A percentile compares a stretch with the other conserved stretches of the same genome.
Evolutionary conservation across 2,797 vertebrate species (phyloP).

Genomic region (Protonibea diacanthus): DNA sequence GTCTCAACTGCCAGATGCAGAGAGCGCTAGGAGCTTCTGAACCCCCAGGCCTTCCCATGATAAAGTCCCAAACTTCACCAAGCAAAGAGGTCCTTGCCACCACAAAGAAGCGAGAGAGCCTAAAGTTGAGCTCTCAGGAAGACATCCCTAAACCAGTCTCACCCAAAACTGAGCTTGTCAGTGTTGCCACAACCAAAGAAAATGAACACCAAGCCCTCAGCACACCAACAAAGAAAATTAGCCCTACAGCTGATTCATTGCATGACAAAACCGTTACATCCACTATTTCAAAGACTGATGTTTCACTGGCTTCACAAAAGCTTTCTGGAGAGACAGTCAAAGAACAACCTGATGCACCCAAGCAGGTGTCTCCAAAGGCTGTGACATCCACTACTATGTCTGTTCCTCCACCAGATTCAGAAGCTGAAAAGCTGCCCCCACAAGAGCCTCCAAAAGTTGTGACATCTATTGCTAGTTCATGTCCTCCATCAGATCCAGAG

Average conservation of each 20-base stretch:
- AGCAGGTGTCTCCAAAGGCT: constrained; percentile 65
- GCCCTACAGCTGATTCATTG: constrained; percentile 38
- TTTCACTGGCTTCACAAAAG: constrained; percentile 49
- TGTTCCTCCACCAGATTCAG: constrained; percentile 16
- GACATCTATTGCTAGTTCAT: constrained; percentile 24
- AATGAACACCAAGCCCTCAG: constrained; percentile 13
- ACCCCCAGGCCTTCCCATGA: constrained; percentile 81
- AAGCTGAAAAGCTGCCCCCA: constrained; percentile 27
- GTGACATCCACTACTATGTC: constrained; percentile 25
- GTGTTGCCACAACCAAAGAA: constrained; percentile 45
- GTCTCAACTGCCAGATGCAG: constrained; percentile 97
- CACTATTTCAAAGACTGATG: constrained; percentile 49
- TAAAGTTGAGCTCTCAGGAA: constrained; percentile 42
- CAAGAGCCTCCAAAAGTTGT: constrained; percentile 67
- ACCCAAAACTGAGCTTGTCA: constrained; percentile 29
- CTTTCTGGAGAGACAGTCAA: constrained; percentile 39
- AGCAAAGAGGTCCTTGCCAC: constrained; percentile 70
- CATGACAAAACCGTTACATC: constrained; percentile 54
- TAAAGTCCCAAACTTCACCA: constrained; percentile 79
- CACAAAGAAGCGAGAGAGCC: constrained; percentile 47
- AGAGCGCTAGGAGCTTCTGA: constrained; percentile 90
- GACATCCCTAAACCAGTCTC: constrained; percentile 34
- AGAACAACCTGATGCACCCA: constrained; percentile 35
- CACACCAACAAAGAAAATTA: constrained; percentile 48
- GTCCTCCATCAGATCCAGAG: constrained; percentile 13